These are phyloP conservation scores for Spialia ferax DNA, from an alignment of 2,888 invertebrate genomes.

Conservation along the genomic window DNA sequence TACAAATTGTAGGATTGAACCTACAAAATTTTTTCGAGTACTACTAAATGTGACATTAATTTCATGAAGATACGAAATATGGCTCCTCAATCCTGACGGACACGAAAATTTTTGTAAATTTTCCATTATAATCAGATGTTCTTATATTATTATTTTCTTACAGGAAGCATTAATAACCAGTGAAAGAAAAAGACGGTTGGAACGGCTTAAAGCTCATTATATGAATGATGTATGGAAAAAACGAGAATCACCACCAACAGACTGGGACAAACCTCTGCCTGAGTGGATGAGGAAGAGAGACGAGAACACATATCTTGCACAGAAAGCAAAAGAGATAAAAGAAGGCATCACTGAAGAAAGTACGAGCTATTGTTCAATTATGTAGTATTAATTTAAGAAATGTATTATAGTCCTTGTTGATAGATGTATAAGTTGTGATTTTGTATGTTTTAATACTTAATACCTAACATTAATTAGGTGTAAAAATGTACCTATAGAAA, in stretches of 20 bases:
- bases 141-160: slow-evolving; percentile 43
- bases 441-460: neutral
- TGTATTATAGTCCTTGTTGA: neutral
- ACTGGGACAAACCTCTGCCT: slow-evolving; percentile 94
- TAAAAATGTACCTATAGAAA: too few relatives aligned
- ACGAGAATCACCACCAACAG: slow-evolving; percentile 90
- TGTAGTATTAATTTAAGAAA: slow-evolving; percentile 54
- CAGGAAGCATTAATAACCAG: slow-evolving; percentile 90
- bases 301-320: slow-evolving; percentile 88
- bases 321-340: slow-evolving; percentile 88
- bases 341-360: slow-evolving; percentile 64
- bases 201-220: slow-evolving; percentile 89
- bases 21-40: too few relatives aligned
- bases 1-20: too few relatives aligned
- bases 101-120: too few relatives aligned
- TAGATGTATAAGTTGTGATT: neutral
- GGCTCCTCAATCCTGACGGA: too few relatives aligned
- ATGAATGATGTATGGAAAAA: slow-evolving; percentile 93
- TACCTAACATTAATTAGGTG: too few relatives aligned
- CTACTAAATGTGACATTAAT: too few relatives aligned
- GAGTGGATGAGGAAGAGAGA: slow-evolving; percentile 90
- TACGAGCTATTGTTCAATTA: slow-evolving; percentile 65
- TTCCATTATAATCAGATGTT: too few relatives aligned
- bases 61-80: too few relatives aligned
- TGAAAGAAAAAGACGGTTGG: slow-evolving; percentile 88